A percentile compares a stretch with the other conserved stretches of the same genome.
Evolutionary conservation across 2,888 invertebrate species (phyloP).

Genomic region (Galeruca laticollis): DNA sequence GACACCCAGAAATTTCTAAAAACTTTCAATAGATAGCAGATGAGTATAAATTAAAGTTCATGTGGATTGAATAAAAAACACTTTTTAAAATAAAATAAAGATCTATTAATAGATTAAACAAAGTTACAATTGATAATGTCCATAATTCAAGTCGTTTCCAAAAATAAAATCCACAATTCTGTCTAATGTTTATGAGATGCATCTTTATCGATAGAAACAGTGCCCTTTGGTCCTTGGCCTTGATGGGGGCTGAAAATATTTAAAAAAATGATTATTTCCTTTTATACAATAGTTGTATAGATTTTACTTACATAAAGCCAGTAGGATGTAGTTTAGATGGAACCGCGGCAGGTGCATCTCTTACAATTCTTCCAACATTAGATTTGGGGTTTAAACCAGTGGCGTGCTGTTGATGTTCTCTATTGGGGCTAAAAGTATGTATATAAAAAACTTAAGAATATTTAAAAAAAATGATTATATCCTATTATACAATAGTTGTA

Average conservation of each 20-base stretch:
- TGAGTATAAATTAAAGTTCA: not conserved
- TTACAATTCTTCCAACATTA: not conserved
- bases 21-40: too few relatives aligned
- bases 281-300: too few relatives aligned
- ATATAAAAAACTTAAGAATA: not conserved
- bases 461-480: too few relatives aligned
- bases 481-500: too few relatives aligned
- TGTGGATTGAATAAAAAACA: not conserved
- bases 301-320: not conserved
- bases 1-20: too few relatives aligned
- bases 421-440: not conserved
- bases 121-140: not conserved
- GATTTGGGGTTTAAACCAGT: constrained; percentile 13
- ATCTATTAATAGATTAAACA: not conserved
- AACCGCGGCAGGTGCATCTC: not conserved
- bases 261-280: not conserved
- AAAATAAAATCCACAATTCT: not conserved
- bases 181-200: not conserved
- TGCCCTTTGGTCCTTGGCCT: not conserved
- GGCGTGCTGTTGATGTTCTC: not conserved
- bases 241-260: not conserved
- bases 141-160: not conserved
- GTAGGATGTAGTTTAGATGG: not conserved
- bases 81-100: not conserved
- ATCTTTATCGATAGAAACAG: not conserved